These are phyloP conservation scores for Acridotheres tristis DNA, from an alignment of 2,797 vertebrate genomes.

Conservation along the genomic window DNA sequence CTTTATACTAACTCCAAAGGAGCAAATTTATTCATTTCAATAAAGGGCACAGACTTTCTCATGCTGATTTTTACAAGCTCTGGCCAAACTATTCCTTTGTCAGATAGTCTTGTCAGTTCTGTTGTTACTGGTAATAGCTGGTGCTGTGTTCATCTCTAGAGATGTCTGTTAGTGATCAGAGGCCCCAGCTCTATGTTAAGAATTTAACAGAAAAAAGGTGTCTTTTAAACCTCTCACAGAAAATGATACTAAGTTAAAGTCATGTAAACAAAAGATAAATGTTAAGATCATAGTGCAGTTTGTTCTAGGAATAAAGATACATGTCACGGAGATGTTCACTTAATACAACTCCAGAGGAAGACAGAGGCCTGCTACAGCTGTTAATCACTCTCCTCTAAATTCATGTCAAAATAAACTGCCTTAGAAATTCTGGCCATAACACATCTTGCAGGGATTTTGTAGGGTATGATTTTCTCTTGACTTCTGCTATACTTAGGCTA, in stretches of 20 bases:
- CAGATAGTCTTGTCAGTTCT: background rate
- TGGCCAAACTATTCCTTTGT: background rate
- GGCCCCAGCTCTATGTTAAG: background rate
- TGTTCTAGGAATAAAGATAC: background rate
- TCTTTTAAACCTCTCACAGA: background rate
- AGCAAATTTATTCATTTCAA: background rate
- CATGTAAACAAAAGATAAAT: background rate
- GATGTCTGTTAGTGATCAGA: background rate
- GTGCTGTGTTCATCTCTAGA: background rate
- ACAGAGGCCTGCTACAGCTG: background rate
- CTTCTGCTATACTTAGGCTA: background rate
- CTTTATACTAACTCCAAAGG: background rate
- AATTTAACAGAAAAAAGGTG: background rate
- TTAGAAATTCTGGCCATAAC: background rate
- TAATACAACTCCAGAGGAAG: background rate
- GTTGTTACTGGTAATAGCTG: background rate
- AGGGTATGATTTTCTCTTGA: background rate
- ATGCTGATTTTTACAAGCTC: background rate
- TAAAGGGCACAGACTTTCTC: background rate
- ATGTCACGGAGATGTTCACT: background rate
- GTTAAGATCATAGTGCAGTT: background rate
- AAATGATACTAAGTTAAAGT: background rate
- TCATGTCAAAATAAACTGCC: background rate
- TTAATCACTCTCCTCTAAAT: background rate
- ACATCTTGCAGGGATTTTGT: background rate